Evolutionary conservation across 2,113 vertebrate genomes (phyloP).

Genomic region (Limnothrissa miodon): DNA sequence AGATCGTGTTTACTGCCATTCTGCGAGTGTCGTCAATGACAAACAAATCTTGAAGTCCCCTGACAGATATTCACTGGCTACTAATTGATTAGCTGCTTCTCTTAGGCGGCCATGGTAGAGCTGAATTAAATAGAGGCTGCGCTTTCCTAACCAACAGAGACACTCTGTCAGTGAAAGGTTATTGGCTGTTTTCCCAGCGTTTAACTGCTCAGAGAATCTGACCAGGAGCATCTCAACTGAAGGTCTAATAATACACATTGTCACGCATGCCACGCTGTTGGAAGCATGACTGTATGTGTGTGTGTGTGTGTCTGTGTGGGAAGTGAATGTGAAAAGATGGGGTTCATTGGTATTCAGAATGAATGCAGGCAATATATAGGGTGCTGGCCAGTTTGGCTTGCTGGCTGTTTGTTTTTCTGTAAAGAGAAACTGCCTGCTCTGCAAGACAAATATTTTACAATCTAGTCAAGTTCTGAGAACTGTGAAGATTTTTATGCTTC

Average conservation of each 20-base stretch:
- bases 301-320: neutral
- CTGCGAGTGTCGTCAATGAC: conserved; percentile 37
- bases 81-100: conserved; percentile 48
- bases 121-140: conserved; percentile 48
- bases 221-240: conserved; percentile 9
- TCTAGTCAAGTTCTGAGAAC: neutral
- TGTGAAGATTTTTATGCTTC: neutral
- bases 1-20: conserved; percentile 36
- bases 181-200: conserved; percentile 41
- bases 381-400: neutral
- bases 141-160: conserved; percentile 43
- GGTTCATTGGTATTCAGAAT: neutral
- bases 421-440: neutral
- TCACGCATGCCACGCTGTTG: neutral
- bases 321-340: neutral
- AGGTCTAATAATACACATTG: neutral
- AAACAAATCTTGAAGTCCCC: conserved; percentile 39
- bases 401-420: conserved; percentile 2
- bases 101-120: conserved; percentile 15
- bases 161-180: conserved; percentile 46
- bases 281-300: neutral
- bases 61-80: conserved; percentile 37
- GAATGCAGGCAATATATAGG: neutral
- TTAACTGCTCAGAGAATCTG: conserved; percentile 24
- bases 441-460: neutral